These are phyloP conservation scores for Caranx melampygus DNA, from an alignment of 2,113 vertebrate genomes.

Conservation along the genomic window DNA sequence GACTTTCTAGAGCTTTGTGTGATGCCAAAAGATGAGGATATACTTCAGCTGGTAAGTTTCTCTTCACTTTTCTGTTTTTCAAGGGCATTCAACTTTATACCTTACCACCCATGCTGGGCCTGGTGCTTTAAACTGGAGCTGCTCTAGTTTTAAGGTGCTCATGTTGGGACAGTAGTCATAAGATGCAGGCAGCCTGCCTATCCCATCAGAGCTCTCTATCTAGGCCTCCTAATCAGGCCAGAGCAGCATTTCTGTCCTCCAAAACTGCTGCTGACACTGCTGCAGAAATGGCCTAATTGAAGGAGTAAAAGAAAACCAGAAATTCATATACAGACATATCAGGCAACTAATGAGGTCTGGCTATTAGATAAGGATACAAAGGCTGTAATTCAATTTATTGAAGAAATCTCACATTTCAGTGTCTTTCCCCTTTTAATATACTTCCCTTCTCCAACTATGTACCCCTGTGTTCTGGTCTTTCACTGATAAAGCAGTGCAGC, in stretches of 20 bases:
- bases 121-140: constrained; percentile 9
- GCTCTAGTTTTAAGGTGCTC: constrained; percentile 66
- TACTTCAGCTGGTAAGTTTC: constrained; percentile 89
- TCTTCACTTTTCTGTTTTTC: not conserved
- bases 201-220: constrained; percentile 73
- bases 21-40: constrained; percentile 99
- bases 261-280: constrained; percentile 34
- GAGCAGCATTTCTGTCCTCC: constrained; percentile 54
- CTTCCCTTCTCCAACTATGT: no score
- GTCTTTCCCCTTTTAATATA: no score
- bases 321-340: not conserved
- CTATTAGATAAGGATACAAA: no score
- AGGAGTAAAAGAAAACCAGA: constrained; percentile 12
- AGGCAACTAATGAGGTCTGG: not conserved
- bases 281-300: constrained; percentile 59
- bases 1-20: constrained; percentile 94
- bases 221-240: constrained; percentile 84
- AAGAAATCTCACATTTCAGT: no score
- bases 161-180: constrained; percentile 43
- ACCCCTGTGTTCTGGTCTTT: no score
- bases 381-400: no score
- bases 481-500: no score
- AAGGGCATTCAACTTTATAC: not conserved
- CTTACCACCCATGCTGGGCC: no score
- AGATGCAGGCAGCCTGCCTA: constrained; percentile 41